Evolutionary conservation across 2,113 vertebrate species (phyloP).

Genomic region (Sylvia atricapilla): DNA sequence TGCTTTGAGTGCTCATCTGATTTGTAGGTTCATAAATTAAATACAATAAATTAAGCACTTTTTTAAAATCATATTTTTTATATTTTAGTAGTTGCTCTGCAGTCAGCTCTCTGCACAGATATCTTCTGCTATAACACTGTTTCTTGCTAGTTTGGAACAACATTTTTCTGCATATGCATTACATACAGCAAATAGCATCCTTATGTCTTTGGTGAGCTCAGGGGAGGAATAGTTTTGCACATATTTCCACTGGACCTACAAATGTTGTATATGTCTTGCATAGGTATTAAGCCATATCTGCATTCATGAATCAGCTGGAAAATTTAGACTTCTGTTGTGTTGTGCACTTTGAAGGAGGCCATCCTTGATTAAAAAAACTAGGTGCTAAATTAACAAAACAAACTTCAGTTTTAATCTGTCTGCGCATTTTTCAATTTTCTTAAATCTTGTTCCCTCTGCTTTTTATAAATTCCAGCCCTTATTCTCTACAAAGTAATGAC

Average conservation of each 20-base stretch:
- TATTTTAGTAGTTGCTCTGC: neutral
- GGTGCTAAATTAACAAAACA: neutral
- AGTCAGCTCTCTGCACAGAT: neutral
- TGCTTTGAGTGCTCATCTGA: neutral
- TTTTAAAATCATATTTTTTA: neutral
- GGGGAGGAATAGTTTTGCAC: neutral
- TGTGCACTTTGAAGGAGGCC: neutral
- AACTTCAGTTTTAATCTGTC: neutral
- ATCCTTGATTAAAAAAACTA: neutral
- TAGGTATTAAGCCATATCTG: neutral
- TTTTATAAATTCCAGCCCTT: neutral
- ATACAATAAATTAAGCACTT: neutral
- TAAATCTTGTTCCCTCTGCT: neutral
- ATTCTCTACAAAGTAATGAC: neutral
- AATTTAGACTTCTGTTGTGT: neutral
- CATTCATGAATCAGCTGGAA: neutral
- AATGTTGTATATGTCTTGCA: neutral
- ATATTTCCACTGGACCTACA: neutral
- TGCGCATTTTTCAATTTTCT: neutral
- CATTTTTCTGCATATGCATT: neutral
- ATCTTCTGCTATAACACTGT: neutral
- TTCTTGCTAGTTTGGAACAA: neutral
- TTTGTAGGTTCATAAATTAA: neutral
- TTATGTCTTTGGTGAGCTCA: neutral
- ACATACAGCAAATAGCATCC: neutral